Evolutionary conservation across 1,140 invertebrate genomes (phyloP), one percentile per base, ranked within the genome.

Genomic region (Leptopilina boulardi): DNA sequence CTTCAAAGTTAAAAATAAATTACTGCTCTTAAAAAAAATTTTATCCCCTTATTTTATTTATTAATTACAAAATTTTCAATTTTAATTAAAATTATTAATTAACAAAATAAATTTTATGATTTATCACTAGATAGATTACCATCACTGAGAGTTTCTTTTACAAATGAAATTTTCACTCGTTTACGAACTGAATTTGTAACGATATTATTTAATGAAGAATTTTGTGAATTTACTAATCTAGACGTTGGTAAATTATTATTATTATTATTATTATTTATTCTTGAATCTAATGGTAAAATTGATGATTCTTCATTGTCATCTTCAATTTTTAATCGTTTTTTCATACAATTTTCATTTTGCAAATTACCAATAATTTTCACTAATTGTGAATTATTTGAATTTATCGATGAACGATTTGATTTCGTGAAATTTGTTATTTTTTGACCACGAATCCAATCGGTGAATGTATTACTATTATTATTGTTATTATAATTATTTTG

Each of bases 101-200:
- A 47, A 15, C 11, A 10, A 41, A 1, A 71, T 34, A 70, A n/a
- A 18, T n/a, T 71, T 21, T 41, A 71, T 38, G 30, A 41, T 13
- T 41, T 71, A 41, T 42, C 34, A 70, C 11, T 13, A n/a, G 23
- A 30, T n/a, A 26, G n/a, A 1, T 26, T 44, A 3, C 0, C 70
- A 9, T 44, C 34, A 44, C n/a, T 23, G 9, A 42, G 10, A 73
- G 8, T 41, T 66, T 87, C 84, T 11, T 86, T 87, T 2, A 70
- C 47, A 3, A 83, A 83, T 0, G 80, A 59, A 8, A 85, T 56
- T 23, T 86, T 87, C 0, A 80, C 41, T 73, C 72, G 13, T 30
- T 73, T 73, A 26, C 44, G 23, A 30, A 19, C 21, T 10, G 72
- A 73, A 51, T 9, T 38, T 9, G 44, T 21, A 42, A 71, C 18